Evolutionary conservation across 2,113 vertebrate species (phyloP).

Genomic region (Cygnus atratus): DNA sequence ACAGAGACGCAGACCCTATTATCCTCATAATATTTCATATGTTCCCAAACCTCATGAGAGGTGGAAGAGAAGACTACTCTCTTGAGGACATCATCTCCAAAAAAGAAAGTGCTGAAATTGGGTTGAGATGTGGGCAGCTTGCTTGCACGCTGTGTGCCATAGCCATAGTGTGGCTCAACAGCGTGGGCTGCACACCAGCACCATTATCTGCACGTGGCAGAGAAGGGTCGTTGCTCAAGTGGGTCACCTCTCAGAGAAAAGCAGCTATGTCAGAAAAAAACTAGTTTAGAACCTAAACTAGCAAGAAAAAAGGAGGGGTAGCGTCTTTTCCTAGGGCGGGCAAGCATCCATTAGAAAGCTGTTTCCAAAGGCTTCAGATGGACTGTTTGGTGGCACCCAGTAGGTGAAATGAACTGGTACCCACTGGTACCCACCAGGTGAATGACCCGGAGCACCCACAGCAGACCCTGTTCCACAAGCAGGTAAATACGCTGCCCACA

Average conservation of each 20-base stretch:
- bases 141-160: accelerated
- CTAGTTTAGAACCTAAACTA: neutral
- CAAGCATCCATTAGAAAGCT: neutral
- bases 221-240: neutral
- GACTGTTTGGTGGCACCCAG: neutral
- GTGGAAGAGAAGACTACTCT: neutral
- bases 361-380: neutral
- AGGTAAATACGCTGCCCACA: neutral
- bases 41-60: neutral
- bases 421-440: neutral
- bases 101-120: accelerated
- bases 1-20: neutral
- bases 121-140: neutral
- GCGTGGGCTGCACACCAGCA: accelerated
- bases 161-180: neutral
- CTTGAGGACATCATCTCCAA: neutral
- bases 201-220: neutral
- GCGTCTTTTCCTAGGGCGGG: neutral
- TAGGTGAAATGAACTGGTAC: neutral
- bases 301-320: neutral
- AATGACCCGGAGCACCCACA: neutral
- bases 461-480: neutral
- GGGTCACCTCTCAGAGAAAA: neutral
- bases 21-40: neutral
- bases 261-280: neutral